phyloP scores from a whole-genome alignment of 92 coral and sea anemone species.

The Montipora capitata region DNA sequence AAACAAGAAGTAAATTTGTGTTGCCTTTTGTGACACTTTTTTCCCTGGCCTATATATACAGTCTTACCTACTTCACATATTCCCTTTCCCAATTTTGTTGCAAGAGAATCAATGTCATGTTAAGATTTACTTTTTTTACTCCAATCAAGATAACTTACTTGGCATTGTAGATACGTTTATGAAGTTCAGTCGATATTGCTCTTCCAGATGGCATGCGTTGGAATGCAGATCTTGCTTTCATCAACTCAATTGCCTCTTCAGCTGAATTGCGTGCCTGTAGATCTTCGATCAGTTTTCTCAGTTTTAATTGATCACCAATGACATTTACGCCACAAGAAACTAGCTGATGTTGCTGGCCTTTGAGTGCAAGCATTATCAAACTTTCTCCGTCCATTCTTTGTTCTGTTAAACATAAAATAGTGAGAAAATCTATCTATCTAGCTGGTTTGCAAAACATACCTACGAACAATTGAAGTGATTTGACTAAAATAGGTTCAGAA shows the following conservation, averaged over 20 bases:
- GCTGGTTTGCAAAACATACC: no score
- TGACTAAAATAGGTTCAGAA: no score
- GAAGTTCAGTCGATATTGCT: constrained; percentile 8
- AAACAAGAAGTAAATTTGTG: background rate
- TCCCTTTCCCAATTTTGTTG: background rate
- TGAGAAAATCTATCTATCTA: background rate
- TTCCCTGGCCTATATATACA: background rate
- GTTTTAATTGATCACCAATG: constrained; percentile 25
- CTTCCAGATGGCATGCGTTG: constrained; percentile 25
- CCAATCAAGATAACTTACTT: background rate
- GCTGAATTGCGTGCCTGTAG: background rate
- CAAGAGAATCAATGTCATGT: constrained; percentile 1
- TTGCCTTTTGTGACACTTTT: background rate
- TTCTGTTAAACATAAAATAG: constrained; percentile 14
- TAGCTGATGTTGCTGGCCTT: constrained; percentile 33
- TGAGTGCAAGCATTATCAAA: constrained; percentile 19
- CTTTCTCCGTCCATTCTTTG: constrained; percentile 24
- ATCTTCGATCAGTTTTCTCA: constrained; percentile 12
- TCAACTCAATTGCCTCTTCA: background rate
- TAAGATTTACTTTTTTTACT: no score
- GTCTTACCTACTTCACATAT: background rate
- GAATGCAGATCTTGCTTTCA: background rate
- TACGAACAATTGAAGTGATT: no score
- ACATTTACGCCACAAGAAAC: constrained; percentile 12
- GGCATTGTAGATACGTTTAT: constrained; percentile 28